These are phyloP conservation scores for Psettodes erumei DNA, from an alignment of 2,113 vertebrate species.

Conservation along the genomic window DNA sequence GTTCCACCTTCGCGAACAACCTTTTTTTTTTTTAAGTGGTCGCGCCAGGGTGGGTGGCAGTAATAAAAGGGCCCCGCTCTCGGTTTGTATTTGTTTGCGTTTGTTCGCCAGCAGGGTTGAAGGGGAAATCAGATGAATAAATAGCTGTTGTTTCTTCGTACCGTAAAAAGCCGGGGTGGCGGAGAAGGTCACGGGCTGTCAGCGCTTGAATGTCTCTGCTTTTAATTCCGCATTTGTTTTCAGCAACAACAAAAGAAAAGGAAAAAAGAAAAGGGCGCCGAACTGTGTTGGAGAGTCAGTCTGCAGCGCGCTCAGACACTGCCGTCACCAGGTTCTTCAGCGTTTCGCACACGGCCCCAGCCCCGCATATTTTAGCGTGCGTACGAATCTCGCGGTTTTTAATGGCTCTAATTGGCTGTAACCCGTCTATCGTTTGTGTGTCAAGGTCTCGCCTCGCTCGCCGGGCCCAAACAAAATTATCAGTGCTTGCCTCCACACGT, in stretches of 20 bases:
- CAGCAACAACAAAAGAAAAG: background rate
- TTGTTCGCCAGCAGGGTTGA: conserved; percentile 23
- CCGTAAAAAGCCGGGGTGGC: conserved; percentile 10
- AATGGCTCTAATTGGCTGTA: conserved; percentile 65
- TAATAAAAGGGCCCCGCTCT: conserved; percentile 21
- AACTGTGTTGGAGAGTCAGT: conserved; percentile 13
- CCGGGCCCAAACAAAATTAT: conserved; percentile 57
- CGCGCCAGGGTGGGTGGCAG: conserved; percentile 39
- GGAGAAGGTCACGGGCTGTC: conserved; percentile 28
- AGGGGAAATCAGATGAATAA: conserved; percentile 54
- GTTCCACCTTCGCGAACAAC: conserved; percentile 8
- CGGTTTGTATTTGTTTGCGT: conserved; percentile 45
- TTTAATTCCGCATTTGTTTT: conserved; percentile 47
- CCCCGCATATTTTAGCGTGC: conserved; percentile 68
- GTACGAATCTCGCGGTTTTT: conserved; percentile 65
- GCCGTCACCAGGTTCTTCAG: conserved; percentile 11
- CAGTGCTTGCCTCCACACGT: conserved; percentile 34
- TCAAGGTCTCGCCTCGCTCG: conserved; percentile 45
- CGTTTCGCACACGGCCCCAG: conserved; percentile 40
- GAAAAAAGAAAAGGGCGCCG: conserved; percentile 2
- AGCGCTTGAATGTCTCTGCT: conserved; percentile 8
- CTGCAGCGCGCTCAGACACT: background rate
- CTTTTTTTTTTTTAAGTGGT: conserved; percentile 4
- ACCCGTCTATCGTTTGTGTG: conserved; percentile 59
- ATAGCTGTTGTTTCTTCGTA: conserved; percentile 43